phyloP scores from a whole-genome alignment of 2,113 vertebrate genomes.

The Crotalus horridus region DNA sequence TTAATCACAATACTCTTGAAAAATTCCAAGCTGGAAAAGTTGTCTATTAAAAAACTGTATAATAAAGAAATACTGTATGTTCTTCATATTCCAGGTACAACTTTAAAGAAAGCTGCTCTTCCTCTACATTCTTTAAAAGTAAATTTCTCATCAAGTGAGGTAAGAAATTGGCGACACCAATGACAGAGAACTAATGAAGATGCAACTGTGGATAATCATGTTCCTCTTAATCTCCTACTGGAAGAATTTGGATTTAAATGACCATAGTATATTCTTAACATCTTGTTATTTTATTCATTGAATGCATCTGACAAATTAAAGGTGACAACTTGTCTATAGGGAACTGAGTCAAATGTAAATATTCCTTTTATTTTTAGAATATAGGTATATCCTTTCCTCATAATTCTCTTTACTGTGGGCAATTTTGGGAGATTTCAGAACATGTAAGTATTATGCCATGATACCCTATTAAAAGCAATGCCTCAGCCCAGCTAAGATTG shows the following conservation, averaged over 20 bases:
- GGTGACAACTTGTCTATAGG: conserved; percentile 4
- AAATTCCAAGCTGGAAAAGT: neutral
- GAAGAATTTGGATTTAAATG: conserved; percentile 1
- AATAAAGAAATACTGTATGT: neutral
- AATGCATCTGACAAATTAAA: conserved; percentile 18
- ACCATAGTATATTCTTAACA: conserved; percentile 3
- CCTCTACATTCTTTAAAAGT: neutral
- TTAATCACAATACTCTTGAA: neutral
- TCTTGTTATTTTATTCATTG: neutral
- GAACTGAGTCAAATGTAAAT: conserved; percentile 14
- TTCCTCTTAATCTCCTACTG: neutral
- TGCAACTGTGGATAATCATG: neutral
- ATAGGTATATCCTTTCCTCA: neutral
- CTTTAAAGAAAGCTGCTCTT: conserved; percentile 20
- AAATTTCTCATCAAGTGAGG: neutral
- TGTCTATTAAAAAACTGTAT: neutral
- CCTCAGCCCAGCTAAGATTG: neutral
- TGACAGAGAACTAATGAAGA: neutral
- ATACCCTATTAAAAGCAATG: neutral
- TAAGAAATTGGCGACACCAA: neutral
- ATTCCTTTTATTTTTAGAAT: conserved; percentile 36
- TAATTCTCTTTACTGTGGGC: conserved; percentile 3
- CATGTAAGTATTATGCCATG: neutral
- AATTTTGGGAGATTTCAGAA: neutral
- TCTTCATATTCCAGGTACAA: conserved; percentile 60